phyloP scores from a whole-genome alignment of 2,888 invertebrate species.

The Saturnia japonica region DNA sequence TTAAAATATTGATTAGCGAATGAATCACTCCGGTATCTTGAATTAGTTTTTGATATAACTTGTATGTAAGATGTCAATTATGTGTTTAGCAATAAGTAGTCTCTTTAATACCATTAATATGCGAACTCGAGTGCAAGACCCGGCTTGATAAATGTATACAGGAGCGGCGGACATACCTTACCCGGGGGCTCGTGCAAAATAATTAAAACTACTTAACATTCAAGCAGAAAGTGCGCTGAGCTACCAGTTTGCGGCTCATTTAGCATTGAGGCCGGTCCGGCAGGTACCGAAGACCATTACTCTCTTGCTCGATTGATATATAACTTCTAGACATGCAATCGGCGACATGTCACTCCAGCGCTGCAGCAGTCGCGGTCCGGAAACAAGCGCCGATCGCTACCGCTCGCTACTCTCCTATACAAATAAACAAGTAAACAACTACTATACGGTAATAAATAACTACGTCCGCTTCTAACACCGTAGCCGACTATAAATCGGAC shows the following conservation, averaged over 20 bases:
- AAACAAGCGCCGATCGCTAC: slow-evolving; percentile 23
- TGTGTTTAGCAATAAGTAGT: slow-evolving; percentile 47
- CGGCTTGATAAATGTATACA: slow-evolving; percentile 64
- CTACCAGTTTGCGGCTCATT: slow-evolving; percentile 70
- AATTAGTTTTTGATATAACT: slow-evolving; percentile 26
- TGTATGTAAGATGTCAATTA: slow-evolving; percentile 47
- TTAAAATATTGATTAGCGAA: background rate
- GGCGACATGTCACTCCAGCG: slow-evolving; percentile 70
- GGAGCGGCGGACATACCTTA: slow-evolving; percentile 52
- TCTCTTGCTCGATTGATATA: slow-evolving; percentile 74
- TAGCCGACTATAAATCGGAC: slow-evolving; percentile 66
- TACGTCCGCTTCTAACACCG: slow-evolving; percentile 56
- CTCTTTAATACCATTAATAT: slow-evolving; percentile 48
- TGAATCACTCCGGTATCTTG: background rate
- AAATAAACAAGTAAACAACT: slow-evolving; percentile 51
- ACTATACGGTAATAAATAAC: slow-evolving; percentile 62
- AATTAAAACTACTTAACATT: slow-evolving; percentile 81
- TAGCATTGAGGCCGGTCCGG: slow-evolving; percentile 55
- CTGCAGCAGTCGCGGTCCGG: slow-evolving; percentile 34
- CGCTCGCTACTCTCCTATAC: slow-evolving; percentile 39
- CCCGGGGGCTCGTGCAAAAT: slow-evolving; percentile 71
- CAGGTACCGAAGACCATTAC: slow-evolving; percentile 66
- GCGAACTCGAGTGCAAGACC: slow-evolving; percentile 43
- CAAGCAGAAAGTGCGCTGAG: slow-evolving; percentile 66
- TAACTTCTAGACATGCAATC: slow-evolving; percentile 77